Conservation (phyloP, 1,140 invertebrate genomes). For the Drosophila orena region DNA sequence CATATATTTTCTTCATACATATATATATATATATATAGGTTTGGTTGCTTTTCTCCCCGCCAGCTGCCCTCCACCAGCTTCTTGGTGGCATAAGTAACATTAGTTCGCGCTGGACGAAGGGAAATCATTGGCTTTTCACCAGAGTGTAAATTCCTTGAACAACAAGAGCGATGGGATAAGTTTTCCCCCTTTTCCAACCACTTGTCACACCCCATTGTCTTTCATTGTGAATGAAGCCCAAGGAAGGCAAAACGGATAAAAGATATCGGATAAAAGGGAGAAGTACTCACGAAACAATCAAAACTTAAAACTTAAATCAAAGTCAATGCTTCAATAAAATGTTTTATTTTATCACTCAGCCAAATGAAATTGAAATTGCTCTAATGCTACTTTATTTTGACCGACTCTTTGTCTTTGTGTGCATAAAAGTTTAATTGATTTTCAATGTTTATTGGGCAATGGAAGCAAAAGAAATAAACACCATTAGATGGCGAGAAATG, state of each 20-base stretch:
- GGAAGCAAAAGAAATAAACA: constrained; percentile 15
- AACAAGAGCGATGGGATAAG: constrained; percentile 44
- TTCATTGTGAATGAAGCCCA: constrained; percentile 11
- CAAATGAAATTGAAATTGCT: constrained; percentile 46
- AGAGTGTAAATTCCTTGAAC: constrained; percentile 45
- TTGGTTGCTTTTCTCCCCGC: constrained; percentile 2
- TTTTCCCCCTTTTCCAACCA: constrained; percentile 16
- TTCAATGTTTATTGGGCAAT: constrained; percentile 43
- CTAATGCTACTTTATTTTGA: constrained; percentile 15
- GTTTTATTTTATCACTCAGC: constrained; percentile 12
- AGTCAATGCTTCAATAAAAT: constrained; percentile 27
- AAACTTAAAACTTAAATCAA: constrained; percentile 38
- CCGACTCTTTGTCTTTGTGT: constrained; percentile 3
- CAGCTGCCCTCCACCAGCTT: constrained; percentile 37
- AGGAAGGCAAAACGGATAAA: constrained; percentile 20
- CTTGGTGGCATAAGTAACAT: constrained; percentile 59
- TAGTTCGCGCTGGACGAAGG: constrained; percentile 34
- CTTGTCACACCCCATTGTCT: constrained; percentile 59
- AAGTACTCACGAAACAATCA: constrained; percentile 2
- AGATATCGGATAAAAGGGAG: constrained; percentile 28
- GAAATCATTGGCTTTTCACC: constrained; percentile 60
- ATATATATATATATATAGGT: not conserved
- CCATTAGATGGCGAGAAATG: constrained; percentile 10
- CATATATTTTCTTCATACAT: not conserved
- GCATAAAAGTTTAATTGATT: constrained; percentile 67